Percentiles rank a stretch among this genome's conserved stretches.
These are phyloP conservation scores for Heteronetta atricapilla DNA, from an alignment of 2,113 vertebrate species.

Conservation along the genomic window DNA sequence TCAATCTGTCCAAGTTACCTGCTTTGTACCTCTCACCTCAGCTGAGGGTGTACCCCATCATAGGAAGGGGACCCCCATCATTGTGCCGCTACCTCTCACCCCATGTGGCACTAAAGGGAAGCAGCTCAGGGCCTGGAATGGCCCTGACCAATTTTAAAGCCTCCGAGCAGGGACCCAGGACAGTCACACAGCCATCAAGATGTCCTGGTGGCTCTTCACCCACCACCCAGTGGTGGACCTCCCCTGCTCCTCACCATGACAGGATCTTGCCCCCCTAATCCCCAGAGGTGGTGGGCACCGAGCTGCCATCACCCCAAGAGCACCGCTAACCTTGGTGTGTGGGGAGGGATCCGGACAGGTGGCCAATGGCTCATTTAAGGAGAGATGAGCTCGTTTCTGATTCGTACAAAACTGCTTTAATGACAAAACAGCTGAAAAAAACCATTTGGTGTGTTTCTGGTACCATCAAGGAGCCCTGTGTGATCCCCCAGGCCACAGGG, in stretches of 20 bases:
- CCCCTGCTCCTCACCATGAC: no score
- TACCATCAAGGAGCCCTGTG: not conserved
- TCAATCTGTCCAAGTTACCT: not conserved
- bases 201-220: not conserved
- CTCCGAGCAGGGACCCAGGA: not conserved
- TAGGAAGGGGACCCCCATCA: rapidly evolving
- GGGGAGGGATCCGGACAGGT: rapidly evolving
- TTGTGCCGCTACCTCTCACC: not conserved
- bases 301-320: not conserved
- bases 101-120: not conserved
- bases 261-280: not conserved
- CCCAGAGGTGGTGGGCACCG: not conserved
- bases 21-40: not conserved
- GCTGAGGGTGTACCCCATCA: rapidly evolving
- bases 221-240: no score
- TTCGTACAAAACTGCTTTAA: constrained; percentile 56
- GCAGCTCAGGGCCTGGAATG: not conserved
- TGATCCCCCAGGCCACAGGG: not conserved
- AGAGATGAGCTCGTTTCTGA: not conserved
- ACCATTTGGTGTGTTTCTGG: not conserved
- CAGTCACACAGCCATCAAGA: not conserved
- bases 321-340: not conserved
- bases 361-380: rapidly evolving
- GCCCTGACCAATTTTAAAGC: not conserved
- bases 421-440: constrained; percentile 1